Evolutionary conservation across 1,140 invertebrate species (phyloP).

Genomic region (Nasonia longicornis): DNA sequence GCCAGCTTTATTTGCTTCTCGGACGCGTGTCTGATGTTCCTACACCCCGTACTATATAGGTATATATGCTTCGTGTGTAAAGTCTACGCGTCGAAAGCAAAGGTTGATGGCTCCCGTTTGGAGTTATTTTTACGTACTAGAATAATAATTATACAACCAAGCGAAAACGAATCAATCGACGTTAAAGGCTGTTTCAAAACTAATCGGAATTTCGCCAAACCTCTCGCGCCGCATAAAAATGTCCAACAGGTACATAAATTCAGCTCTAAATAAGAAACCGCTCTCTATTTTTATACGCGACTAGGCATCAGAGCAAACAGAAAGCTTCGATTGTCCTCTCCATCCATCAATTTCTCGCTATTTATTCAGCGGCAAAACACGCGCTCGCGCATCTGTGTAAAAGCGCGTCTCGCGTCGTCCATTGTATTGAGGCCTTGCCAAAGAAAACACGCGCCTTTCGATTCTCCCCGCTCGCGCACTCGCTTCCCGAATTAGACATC

Average conservation of each 20-base stretch:
- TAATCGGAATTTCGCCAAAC: no score
- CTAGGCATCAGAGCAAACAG: background rate
- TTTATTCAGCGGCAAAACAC: slow-evolving; percentile 3
- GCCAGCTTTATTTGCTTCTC: background rate
- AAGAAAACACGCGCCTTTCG: background rate
- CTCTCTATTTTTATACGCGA: background rate
- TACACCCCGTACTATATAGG: background rate
- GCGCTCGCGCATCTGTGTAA: background rate
- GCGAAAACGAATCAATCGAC: no score
- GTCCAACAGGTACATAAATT: background rate
- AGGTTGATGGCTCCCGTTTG: no score
- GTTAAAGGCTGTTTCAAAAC: no score
- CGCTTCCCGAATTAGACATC: background rate
- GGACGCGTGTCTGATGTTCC: background rate
- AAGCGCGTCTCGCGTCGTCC: no score
- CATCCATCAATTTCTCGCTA: background rate
- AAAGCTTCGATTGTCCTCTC: background rate
- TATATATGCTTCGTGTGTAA: background rate
- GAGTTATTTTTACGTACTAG: no score
- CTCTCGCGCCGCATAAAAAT: background rate
- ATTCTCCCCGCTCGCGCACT: no score
- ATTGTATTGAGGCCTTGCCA: background rate
- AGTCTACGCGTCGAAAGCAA: no score
- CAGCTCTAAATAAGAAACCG: background rate
- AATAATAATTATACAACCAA: no score